A percentile compares a stretch with the other conserved stretches of the same genome.
Conservation (phyloP, 2,113 vertebrate genomes). For the Serinus canaria region DNA sequence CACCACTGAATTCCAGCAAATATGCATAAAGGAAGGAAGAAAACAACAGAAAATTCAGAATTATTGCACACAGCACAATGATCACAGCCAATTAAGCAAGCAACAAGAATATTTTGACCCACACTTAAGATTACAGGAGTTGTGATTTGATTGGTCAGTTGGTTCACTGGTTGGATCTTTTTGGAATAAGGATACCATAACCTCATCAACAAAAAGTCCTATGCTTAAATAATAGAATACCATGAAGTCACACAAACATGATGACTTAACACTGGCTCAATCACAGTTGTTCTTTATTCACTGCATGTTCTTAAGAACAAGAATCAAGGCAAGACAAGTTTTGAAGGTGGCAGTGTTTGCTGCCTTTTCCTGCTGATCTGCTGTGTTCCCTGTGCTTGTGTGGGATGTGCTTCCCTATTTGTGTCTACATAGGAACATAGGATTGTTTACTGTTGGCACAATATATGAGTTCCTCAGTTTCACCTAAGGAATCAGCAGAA, state of each 20-base stretch:
- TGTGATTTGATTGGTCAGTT: background rate
- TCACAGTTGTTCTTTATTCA: background rate
- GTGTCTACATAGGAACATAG: background rate
- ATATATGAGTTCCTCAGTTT: background rate
- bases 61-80: background rate
- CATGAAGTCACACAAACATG: background rate
- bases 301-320: background rate
- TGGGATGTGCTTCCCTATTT: background rate
- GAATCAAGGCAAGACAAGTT: background rate
- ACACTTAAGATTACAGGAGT: background rate
- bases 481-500: background rate
- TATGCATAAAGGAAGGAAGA: background rate
- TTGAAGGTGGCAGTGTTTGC: fast-evolving
- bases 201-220: background rate
- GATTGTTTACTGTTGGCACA: background rate
- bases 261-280: background rate
- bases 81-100: background rate
- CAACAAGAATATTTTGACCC: background rate
- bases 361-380: background rate
- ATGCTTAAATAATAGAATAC: background rate
- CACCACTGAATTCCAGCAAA: conserved; percentile 78
- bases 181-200: background rate
- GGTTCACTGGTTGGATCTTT: background rate
- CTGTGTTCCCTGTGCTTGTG: background rate
- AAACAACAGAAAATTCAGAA: background rate